Base-by-base conservation (phyloP, 2,888 invertebrate species). In the Arge pagana region DNA sequence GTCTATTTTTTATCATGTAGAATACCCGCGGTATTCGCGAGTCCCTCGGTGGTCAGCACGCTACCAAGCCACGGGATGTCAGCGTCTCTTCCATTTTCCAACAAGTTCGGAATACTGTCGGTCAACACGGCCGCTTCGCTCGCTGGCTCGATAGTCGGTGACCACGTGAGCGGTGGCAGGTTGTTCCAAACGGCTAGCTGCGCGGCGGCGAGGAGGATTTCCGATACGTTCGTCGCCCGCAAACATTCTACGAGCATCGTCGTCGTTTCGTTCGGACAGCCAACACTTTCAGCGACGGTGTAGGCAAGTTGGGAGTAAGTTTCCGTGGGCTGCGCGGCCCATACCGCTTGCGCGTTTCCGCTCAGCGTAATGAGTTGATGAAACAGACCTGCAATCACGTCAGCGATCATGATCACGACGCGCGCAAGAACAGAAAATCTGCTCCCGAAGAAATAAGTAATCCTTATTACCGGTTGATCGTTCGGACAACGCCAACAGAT, bases 71-170 rank as follows among this genome's bases (percentile, higher is more conserved):
- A 59, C 6, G 63, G 63, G 8, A 53, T 42, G 48, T 65, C 61
- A 16, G 40, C 53, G 15, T 58, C 35, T 52, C 54, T 55, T 2
- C 53, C 48, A 11, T 13, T 10, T 8, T 55, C 40, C 8, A 60
- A 52, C 6, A 43, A 36, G 23, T 58, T 40, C 2, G 55, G 28
- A 0, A 62, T 62, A 40, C 28, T 43, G n/a, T 48, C 48, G 5
- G 61, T 60, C 3, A 65, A 40, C 42, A 65, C 56, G 2, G 63
- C 63, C n/a, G 56, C 62, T 6, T 61, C 53, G 3, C 50, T 36
- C 6, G 55, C 37, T 3, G 60, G 62, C 36, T 65, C 65, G 15
- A 53, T 51, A 1, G 62, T 60, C 3, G 62, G 59, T 10, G 51
- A 15, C 62, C 61, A 63, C 5, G 53, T 45, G 6, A 35, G 24